Evolutionary conservation across 64 coral and sea anemone genomes (phyloP).

Genomic region (Stichodactyla mertensii): DNA sequence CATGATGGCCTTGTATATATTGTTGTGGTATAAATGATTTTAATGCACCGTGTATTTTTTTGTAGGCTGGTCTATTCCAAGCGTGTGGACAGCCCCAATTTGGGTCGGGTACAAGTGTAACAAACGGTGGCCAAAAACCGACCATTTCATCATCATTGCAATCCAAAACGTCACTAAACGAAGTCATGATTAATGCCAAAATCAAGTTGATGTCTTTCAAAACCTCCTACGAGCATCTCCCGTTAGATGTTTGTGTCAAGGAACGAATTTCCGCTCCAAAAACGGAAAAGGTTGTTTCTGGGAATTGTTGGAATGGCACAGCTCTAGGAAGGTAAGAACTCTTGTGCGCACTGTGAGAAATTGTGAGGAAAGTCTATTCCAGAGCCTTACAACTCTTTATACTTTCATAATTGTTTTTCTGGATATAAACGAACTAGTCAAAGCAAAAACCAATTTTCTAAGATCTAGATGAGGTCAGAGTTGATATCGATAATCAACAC

Average conservation of each 20-base stretch:
- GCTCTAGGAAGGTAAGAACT: slow-evolving; percentile 35
- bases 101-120: neutral
- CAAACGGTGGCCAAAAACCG: neutral
- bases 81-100: slow-evolving; percentile 5
- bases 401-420: neutral
- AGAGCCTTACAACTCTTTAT: neutral
- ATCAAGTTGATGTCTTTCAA: neutral
- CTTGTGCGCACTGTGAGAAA: neutral
- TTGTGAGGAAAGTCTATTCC: neutral
- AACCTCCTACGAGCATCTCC: neutral
- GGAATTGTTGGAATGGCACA: slow-evolving; percentile 66
- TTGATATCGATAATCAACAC: neutral
- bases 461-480: neutral
- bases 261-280: neutral
- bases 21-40: no score
- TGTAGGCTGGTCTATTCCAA: neutral
- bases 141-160: neutral
- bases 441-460: neutral
- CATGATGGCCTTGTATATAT: neutral
- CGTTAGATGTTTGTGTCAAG: neutral
- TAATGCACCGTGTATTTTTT: neutral
- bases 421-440: neutral
- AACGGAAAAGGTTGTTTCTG: neutral
- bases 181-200: neutral
- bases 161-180: neutral